Evolutionary conservation across 2,888 invertebrate species (phyloP), one percentile per base, ranked within the genome.

Genomic region (Lepidochrysops patricia): DNA sequence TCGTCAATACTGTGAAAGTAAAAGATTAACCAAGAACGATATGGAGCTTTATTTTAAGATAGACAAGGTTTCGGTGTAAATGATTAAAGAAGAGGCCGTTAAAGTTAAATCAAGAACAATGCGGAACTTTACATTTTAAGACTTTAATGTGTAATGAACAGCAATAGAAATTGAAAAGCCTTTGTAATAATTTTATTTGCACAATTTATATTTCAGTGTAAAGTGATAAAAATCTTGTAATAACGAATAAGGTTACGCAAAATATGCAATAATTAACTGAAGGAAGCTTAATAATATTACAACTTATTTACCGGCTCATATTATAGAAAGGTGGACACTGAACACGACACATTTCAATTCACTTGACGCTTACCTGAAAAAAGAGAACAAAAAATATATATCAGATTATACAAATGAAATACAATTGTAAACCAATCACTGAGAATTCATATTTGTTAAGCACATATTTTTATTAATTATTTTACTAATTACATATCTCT

Each of bases 311-410:
- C 54, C 29, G 2, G 19, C 29, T 32, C 54, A 32, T 54, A 32
- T n/a, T n/a, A n/a, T 15, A 54, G 29, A 54, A 54, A 29, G 15
- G 13, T 29, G 4, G 54, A 32, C 32, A 32, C 27, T 29, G 4
- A 32, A 32, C 32, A 32, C 27, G 13, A 15, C 7, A 54, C 54
- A 54, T 54, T 19, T 43, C 43, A 43, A 43, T 43, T 12, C 13
- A 34, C 25, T 15, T 52, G 23, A 48, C 27, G 15, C 52, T 62
- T 66, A 64, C 64, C 63, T 66, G 63, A 25, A 64, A 64, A 60
- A 66, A 64, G 54, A 57, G 48, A 54, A 50, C 49, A 60, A 57
- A 60, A 35, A 25, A 37, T 26, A 49, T 61, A 50, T 52, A 60
- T 57, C 34, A 60, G 57, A 9, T 61, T 61, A 13, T 5, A 15